These are phyloP conservation scores for Phacellophora camtschatica DNA, from an alignment of 30 jellyfish, hydroid and myxozoan genomes.

Conservation along the genomic window DNA sequence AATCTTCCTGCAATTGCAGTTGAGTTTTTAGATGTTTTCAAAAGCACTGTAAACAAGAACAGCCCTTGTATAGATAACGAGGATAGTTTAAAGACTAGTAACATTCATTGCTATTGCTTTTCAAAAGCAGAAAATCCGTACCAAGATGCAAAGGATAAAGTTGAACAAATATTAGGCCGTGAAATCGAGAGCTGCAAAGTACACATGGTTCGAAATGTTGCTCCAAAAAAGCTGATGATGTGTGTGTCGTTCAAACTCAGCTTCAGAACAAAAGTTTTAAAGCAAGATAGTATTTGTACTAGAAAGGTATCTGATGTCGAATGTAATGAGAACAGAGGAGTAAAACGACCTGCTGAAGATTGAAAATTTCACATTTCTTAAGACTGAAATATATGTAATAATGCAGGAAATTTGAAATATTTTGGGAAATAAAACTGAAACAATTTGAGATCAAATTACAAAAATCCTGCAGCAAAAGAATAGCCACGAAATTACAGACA, in stretches of 20 bases:
- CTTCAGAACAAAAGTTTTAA: background rate
- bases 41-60: background rate
- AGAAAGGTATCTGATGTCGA: background rate
- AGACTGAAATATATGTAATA: no score
- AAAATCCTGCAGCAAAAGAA: no score
- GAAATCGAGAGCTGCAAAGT: conserved; percentile 26
- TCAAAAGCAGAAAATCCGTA: conserved; percentile 67
- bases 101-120: conserved; percentile 88
- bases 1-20: conserved; percentile 93
- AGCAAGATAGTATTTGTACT: background rate
- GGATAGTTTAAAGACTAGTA: background rate
- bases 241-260: conserved; percentile 80
- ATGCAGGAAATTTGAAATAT: no score
- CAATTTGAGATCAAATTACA: no score
- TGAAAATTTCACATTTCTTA: no score
- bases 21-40: conserved; percentile 80
- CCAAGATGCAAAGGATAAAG: conserved; percentile 57
- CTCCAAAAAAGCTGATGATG: conserved; percentile 94
- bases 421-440: no score
- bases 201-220: conserved; percentile 87
- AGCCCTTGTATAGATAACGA: no score
- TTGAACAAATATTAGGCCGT: conserved; percentile 31
- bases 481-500: no score
- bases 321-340: background rate
- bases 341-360: conserved; percentile 47